Evolutionary conservation across 2,113 vertebrate genomes (phyloP), one percentile per base, ranked within the genome.

Genomic region (Colossoma macropomum): DNA sequence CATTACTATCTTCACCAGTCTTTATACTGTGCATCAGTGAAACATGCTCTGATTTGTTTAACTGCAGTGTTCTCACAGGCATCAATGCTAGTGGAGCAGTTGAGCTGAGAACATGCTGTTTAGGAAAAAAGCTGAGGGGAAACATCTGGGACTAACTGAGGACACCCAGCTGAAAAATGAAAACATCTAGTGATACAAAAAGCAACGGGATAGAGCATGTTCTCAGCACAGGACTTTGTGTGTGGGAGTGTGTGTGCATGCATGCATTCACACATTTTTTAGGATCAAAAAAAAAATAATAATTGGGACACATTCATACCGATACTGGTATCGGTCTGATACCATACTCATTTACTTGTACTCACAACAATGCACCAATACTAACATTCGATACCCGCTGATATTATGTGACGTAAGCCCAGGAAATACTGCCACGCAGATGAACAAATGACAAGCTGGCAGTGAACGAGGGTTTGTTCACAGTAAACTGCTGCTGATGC

Each of bases 121-220:
- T 84, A 34, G 48, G 65, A 82, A 79, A n/a, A 69, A 68, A 82
- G 84, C 75, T 77, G 74, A 85, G 28, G 80, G 70, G 75, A 77
- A 56, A 84, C 82, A 85, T 87, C 84, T 84, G 87, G 81, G 81
- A 83, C 80, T 82, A 84, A 80, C 38, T 70, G 78, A 88, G 79
- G 16, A 84, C 79, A 75, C 66, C 84, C 82, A 85, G 79, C 83
- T 87, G 77, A 89, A 86, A 90, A 83, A 89, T 75, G 68, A 88
- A 86, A 80, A 85, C 85, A 89, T 48, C 84, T 48, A 63, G 65
- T 59, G 34, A 86, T 32, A 68, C 50, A 68, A 75, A 73, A 73
- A 69, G 34, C 50, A 50, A 12, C 27, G 15, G 28, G 60, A 13
- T 21, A 23, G 73, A 45, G 32, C 62, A 45, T 72, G 68, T 77